Evolutionary conservation across 1,140 invertebrate genomes (phyloP).

Genomic region (Drosophila varians): DNA sequence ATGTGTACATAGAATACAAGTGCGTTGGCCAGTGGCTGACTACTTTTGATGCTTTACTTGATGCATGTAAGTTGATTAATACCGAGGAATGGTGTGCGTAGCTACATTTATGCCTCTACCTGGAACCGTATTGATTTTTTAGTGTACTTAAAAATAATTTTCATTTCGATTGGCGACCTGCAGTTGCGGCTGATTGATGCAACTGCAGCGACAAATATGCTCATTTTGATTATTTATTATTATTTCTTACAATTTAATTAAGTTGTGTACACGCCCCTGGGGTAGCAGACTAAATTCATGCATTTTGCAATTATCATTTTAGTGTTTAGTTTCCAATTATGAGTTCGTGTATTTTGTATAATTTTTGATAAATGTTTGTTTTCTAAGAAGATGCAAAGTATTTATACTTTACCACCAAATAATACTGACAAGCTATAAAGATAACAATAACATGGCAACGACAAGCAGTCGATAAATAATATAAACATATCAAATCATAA

Average conservation of each 20-base stretch:
- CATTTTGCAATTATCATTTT: conserved; percentile 60
- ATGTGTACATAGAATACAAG: conserved; percentile 53
- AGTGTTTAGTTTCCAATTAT: conserved; percentile 41
- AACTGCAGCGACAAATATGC: conserved; percentile 10
- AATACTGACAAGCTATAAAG: conserved; percentile 71
- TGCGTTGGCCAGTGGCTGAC: conserved; percentile 45
- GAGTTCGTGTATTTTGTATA: conserved; percentile 60
- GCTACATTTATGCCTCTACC: conserved; percentile 49
- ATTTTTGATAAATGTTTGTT: conserved; percentile 58
- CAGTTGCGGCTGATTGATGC: conserved; percentile 6
- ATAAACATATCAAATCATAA: conserved; percentile 68
- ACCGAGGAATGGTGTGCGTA: conserved; percentile 60
- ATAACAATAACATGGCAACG: conserved; percentile 66
- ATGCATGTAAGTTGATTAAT: conserved; percentile 69
- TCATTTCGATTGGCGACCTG: conserved; percentile 22
- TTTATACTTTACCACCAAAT: conserved; percentile 70
- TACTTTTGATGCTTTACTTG: conserved; percentile 59
- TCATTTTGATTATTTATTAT: conserved; percentile 26
- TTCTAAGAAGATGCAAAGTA: conserved; percentile 60
- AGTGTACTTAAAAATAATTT: conserved; percentile 19
- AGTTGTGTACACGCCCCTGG: conserved; percentile 63
- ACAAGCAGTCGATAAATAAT: conserved; percentile 67
- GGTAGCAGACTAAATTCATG: conserved; percentile 83
- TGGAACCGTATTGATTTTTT: conserved; percentile 42
- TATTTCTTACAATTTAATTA: conserved; percentile 42